Evolutionary conservation across 2,113 vertebrate genomes (phyloP), one percentile per base, ranked within the genome.

Genomic region (Coregonus clupeaformis): DNA sequence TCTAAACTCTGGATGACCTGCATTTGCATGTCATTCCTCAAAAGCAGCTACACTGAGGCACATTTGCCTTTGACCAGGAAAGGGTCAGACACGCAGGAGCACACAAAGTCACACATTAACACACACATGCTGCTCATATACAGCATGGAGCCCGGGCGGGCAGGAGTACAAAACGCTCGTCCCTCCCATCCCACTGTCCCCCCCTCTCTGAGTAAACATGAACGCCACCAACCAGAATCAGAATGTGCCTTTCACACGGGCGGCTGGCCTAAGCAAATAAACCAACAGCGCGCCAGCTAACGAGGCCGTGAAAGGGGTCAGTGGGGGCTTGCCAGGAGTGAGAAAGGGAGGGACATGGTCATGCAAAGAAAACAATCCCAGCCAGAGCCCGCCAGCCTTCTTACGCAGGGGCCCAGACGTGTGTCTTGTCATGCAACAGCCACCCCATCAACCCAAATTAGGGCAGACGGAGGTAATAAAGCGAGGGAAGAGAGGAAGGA

Each of bases 351-450:
- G 83, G 86, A 90, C 81, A 88, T 85, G 87, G 91, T 93, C 92
- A 93, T 88, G 91, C 91, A 93, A 91, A 89, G 87, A 90, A 84
- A 91, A 89, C 90, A 90, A 89, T 78, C 86, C 70, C 84, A 88
- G 88, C 85, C 73, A 86, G 82, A 86, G 82, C 2, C 62, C 88
- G 84, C 63, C 86, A 80, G 83, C 64, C 88, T 92, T 92, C 89
- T 94, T 91, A 92, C 90, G 89, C 90, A 94, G 89, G 82, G 84
- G 78, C 88, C 85, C 78, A 90, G 87, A 89, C 88, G 75, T 87
- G 87, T 88, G 86, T 92, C 88, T 86, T 88, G 87, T 92, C 86
- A 91, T 89, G 86, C 90, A 90, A 84, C 84, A 89, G 86, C 87
- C 80, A 67, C 72, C 88, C 84, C 83, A 85, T 88, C 89, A 89